These are phyloP conservation scores for Ptyas mucosa DNA, from an alignment of 2,113 vertebrate genomes.

Conservation along the genomic window DNA sequence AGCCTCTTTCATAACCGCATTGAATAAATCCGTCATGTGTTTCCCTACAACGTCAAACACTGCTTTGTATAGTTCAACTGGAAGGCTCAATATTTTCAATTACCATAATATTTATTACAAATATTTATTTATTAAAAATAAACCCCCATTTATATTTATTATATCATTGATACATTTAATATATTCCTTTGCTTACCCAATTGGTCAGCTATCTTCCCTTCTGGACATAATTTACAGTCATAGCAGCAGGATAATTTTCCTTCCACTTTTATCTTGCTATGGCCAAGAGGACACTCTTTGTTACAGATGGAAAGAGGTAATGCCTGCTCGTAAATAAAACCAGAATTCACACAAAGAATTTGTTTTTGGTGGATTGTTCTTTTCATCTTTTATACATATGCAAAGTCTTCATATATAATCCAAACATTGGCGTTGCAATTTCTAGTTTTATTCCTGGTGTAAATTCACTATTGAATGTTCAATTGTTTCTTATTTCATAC, in stretches of 20 bases:
- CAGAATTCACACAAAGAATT: neutral
- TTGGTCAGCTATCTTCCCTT: too few species aligned
- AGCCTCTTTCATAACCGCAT: too few species aligned
- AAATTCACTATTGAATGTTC: neutral
- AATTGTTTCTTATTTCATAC: neutral
- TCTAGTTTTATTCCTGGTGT: neutral
- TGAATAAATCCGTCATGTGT: too few species aligned
- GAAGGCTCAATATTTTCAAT: neutral
- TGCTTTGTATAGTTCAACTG: too few species aligned
- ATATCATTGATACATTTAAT: too few species aligned
- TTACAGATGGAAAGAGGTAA: neutral
- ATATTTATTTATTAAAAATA: too few species aligned
- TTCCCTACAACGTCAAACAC: too few species aligned
- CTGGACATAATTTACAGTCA: too few species aligned
- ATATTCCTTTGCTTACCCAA: too few species aligned
- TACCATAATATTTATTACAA: neutral
- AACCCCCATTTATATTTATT: too few species aligned
- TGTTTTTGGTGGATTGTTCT: neutral
- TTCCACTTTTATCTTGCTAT: too few species aligned
- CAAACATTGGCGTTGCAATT: neutral
- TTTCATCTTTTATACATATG: neutral
- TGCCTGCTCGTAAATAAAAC: neutral
- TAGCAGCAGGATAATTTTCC: too few species aligned
- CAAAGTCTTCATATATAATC: neutral
- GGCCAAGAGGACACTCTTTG: neutral